Evolutionary conservation across 35 echinoderm and acorn worm species (phyloP).

Genomic region (Hemicentrotus pulcherrimus): DNA sequence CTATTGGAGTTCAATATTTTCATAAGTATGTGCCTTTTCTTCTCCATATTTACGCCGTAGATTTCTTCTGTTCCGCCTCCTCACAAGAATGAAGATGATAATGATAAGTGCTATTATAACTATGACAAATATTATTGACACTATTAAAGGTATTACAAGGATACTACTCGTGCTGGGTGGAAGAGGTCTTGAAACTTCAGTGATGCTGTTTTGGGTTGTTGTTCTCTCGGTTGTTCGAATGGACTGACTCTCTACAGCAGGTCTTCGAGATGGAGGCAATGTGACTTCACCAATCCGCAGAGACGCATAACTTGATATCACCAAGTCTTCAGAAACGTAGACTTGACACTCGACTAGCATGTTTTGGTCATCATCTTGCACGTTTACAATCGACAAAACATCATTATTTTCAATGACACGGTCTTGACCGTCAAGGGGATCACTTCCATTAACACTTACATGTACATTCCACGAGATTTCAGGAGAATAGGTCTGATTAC

Average conservation of each 20-base stretch:
- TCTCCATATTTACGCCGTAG: background rate
- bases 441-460: background rate
- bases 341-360: background rate
- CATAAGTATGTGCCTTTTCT: background rate
- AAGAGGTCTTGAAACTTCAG: too few relatives aligned
- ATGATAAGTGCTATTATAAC: background rate
- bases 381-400: background rate
- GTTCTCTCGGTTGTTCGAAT: background rate
- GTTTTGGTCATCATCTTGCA: background rate
- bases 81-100: background rate
- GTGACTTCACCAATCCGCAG: background rate
- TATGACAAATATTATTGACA: background rate
- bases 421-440: too few relatives aligned
- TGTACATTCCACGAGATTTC: background rate
- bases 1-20: background rate
- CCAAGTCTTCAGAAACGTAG: background rate
- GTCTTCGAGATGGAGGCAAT: too few relatives aligned
- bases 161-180: too few relatives aligned
- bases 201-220: too few relatives aligned
- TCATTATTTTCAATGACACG: background rate
- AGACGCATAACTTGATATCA: background rate
- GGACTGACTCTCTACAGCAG: background rate
- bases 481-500: background rate
- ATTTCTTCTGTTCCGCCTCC: background rate
- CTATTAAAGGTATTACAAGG: too few relatives aligned